These are phyloP conservation scores for Aphyosemion australe DNA, from an alignment of 2,113 vertebrate genomes.

Conservation along the genomic window DNA sequence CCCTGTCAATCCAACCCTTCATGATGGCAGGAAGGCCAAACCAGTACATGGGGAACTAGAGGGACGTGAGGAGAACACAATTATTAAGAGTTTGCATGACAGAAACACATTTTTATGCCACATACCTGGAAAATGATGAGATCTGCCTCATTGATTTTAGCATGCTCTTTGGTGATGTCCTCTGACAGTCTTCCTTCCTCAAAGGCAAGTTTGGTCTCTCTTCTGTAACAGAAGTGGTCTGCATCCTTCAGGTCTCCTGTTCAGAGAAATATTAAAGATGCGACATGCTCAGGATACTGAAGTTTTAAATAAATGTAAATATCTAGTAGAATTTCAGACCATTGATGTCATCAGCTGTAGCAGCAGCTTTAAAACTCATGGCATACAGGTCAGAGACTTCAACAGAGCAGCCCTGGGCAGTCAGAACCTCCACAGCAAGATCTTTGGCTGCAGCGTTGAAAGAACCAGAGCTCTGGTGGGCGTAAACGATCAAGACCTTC, in stretches of 20 bases:
- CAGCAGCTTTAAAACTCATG: conserved; percentile 79
- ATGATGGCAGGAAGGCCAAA: conserved; percentile 79
- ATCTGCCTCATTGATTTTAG: conserved; percentile 79
- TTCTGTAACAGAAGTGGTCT: conserved; percentile 71
- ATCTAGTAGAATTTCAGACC: conserved; percentile 66
- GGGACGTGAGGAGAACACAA: neutral
- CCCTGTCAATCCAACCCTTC: conserved; percentile 86
- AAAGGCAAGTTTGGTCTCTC: conserved; percentile 73
- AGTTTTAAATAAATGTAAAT: too few relatives aligned
- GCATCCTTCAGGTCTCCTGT: conserved; percentile 73
- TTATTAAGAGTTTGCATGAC: too few relatives aligned
- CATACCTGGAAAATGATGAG: conserved; percentile 85
- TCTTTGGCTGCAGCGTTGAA: conserved; percentile 84
- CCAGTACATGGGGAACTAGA: conserved; percentile 73
- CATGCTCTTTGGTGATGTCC: conserved; percentile 80
- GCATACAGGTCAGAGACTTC: conserved; percentile 83
- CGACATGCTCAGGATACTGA: too few relatives aligned
- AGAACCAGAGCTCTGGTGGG: conserved; percentile 76
- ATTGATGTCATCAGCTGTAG: conserved; percentile 77
- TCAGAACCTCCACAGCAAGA: conserved; percentile 69
- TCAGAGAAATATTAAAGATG: neutral
- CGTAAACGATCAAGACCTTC: conserved; percentile 27
- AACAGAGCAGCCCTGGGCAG: conserved; percentile 2
- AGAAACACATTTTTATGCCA: neutral
- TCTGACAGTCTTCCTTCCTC: conserved; percentile 74